Base-by-base conservation (phyloP, 2,888 invertebrate genomes). In the Chaetogeoica ovagalla region DNA sequence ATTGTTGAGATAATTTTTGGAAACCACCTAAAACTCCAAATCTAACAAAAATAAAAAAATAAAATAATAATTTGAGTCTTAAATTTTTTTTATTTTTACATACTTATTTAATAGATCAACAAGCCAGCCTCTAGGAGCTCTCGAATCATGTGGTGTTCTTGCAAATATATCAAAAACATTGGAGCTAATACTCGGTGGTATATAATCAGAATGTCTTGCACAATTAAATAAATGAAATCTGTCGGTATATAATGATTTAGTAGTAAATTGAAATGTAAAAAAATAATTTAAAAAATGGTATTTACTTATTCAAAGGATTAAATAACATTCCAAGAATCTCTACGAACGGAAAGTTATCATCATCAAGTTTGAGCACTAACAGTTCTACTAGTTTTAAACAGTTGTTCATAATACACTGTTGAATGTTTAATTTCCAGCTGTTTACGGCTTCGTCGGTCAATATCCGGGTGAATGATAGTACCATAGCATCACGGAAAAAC, bases 361-460 rank as follows among this genome's bases (percentile, higher is more conserved):
- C 91, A 81, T 90, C 89, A 86, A 98, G 89, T 88, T 97, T 97
- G 84, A 94, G 90, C 83, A 96, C 96, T 89, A 96, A 95, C 84
- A 98, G 89, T 88, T 96, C 95, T 83, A 98, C 91, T 84, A 97
- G 90, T 86, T 94, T 93, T 86, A 95, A 93, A 86, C 97, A 96
- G 86, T 97, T 97, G 85, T 94, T 92, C 85, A 95, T 91, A 84
- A 98, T 97, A 88, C 96, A 97, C 86, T 92, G 93, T 87, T 98
- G 97, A 86, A 98, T 98, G 87, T 97, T 97, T 85, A 92, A 91
- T 88, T 97, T 98, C 98, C 98, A 98, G 85, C 96, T 96, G 85
- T 94, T 94, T 74, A 98, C 97, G 76, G 98, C 97, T 87, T 98
- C 98, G 87, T 98, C 98, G 23, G 97, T 97, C 85, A 98, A 90